Evolutionary conservation across 53 echinoderm and acorn worm genomes (phyloP).

Genomic region (Patiria pectinifera): DNA sequence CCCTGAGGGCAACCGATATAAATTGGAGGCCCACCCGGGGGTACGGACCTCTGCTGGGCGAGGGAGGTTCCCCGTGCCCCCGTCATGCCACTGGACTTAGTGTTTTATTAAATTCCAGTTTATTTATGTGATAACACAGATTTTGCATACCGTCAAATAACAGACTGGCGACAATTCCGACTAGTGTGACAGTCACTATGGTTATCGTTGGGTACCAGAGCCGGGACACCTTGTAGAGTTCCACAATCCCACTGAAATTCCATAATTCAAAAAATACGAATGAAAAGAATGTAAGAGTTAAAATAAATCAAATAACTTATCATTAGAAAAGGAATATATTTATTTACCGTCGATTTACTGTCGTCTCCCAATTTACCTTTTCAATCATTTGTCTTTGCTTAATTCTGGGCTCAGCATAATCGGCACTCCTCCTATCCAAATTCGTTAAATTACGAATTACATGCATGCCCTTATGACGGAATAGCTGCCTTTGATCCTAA

Average conservation of each 20-base stretch:
- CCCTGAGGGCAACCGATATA: too few species aligned
- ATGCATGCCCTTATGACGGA: neutral
- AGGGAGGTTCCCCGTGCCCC: too few species aligned
- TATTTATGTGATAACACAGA: neutral
- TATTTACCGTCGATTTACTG: too few species aligned
- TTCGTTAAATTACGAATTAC: neutral
- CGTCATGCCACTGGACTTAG: neutral
- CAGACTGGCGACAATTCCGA: conserved; percentile 44
- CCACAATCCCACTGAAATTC: neutral
- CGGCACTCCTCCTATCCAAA: neutral
- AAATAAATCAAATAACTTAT: neutral
- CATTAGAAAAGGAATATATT: neutral
- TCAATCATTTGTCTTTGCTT: neutral
- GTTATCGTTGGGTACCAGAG: conserved; percentile 46
- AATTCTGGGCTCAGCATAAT: neutral
- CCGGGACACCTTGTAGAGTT: conserved; percentile 38
- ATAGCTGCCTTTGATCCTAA: neutral
- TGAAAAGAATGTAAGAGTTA: neutral
- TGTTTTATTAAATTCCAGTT: neutral
- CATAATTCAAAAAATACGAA: neutral
- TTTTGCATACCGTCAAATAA: conserved; percentile 34
- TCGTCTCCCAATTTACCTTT: too few species aligned
- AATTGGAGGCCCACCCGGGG: too few species aligned
- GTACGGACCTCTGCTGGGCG: too few species aligned
- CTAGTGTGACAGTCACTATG: conserved; percentile 11